Evolutionary conservation across 2,888 invertebrate genomes (phyloP), one percentile per base, ranked within the genome.

Genomic region (Drosophila pseudotakahashii): DNA sequence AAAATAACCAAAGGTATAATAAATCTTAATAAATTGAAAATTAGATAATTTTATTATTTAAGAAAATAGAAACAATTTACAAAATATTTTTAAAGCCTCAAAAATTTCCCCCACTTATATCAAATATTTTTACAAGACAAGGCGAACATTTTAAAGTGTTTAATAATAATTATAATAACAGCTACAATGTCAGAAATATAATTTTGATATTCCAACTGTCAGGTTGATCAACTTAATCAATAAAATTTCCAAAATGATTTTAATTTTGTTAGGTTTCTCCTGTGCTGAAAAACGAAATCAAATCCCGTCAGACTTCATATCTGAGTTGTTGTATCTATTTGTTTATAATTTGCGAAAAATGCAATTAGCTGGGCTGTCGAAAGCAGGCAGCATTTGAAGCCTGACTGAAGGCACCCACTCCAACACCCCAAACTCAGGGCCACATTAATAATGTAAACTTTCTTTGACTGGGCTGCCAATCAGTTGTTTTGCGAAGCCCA

Each of bases 311-410:
- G 10, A 4, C 11, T 13, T 14, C 2, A 6, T 30, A 50, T 34
- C 52, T 41, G 47, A 47, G 47, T 70, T 39, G 26, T 51, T 76
- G 34, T 68, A 69, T 74, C 62, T 59, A 63, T 52, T 72, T 57
- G 51, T 69, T 69, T 81, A 75, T 79, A 76, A 77, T 77, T 84
- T 83, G 51, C 52, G 77, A 86, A 85, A 88, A 84, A 81, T 81
- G 81, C 84, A 85, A 85, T 85, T 85, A 85, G 89, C 88, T 48
- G 39, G 42, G 67, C 79, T 88, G 87, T 88, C 89, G 73, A 68
- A 76, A 81, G 73, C 89, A 85, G 87, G 58, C 61, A 42, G 19
- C 51, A 63, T 63, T 67, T 47, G 57, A 57, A 45, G 47, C 52
- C 48, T 19, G 36, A 53, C 41, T 52, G 47, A 45, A 41, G 44